Conservation (phyloP, 2,113 vertebrate species). For the Phainopepla nitens region DNA sequence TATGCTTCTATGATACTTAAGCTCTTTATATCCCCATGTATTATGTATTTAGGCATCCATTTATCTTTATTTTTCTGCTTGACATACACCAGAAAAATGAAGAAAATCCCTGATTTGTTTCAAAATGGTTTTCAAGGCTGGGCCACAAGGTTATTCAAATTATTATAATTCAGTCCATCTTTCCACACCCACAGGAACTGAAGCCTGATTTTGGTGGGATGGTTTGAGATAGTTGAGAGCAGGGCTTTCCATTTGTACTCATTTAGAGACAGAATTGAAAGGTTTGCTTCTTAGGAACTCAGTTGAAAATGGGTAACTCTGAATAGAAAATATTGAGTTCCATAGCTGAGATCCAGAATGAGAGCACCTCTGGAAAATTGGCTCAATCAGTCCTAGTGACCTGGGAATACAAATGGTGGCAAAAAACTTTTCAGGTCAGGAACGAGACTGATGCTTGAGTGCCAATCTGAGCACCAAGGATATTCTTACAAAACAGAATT, state of each 20-base stretch:
- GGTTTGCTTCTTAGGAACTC: not conserved
- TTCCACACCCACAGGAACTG: not conserved
- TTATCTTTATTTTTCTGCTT: not conserved
- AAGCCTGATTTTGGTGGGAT: not conserved
- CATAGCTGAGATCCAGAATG: not conserved
- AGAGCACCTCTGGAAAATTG: not conserved
- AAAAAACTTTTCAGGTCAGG: not conserved
- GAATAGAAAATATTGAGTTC: not conserved
- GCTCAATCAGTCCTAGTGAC: not conserved
- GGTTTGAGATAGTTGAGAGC: not conserved
- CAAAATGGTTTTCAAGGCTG: not conserved
- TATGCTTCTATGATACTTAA: not conserved
- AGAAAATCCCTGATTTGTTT: not conserved
- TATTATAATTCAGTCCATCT: not conserved
- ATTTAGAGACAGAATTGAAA: not conserved
- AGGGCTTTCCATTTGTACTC: not conserved
- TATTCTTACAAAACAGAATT: not conserved
- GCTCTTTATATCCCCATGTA: not conserved
- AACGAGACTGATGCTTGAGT: not conserved
- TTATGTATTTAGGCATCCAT: not conserved
- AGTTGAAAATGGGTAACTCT: not conserved
- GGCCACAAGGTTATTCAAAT: not conserved
- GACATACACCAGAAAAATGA: not conserved
- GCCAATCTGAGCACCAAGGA: not conserved
- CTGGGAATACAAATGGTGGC: not conserved